A percentile compares a stretch with the other conserved stretches of the same genome.
These are phyloP conservation scores for Caradrina kadenii DNA, from an alignment of 2,888 invertebrate species.

Conservation along the genomic window DNA sequence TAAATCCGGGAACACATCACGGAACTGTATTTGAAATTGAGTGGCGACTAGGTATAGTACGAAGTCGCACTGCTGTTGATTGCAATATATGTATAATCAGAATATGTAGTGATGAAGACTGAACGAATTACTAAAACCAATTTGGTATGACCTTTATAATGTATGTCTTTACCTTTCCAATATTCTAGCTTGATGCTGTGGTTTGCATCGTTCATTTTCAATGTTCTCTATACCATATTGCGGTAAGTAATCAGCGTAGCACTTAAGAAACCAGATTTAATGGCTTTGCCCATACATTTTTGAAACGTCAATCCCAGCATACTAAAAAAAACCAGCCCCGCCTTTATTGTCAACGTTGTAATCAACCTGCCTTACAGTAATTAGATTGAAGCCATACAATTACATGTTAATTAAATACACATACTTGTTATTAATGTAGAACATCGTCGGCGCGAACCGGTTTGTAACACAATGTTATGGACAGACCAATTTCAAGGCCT, in stretches of 20 bases:
- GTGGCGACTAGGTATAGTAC: conserved; percentile 5
- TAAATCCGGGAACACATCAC: conserved; percentile 18
- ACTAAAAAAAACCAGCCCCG: not conserved
- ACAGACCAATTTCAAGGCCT: conserved; percentile 40
- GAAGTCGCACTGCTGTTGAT: not conserved
- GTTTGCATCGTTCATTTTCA: no score
- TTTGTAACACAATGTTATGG: conserved; percentile 40
- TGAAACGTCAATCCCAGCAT: not conserved
- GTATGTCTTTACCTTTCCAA: no score
- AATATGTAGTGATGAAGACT: not conserved
- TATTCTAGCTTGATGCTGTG: no score
- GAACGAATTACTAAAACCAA: no score
- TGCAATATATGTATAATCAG: not conserved
- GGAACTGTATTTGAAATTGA: conserved; percentile 24
- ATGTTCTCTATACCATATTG: no score
- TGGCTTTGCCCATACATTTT: not conserved
- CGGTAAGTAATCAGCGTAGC: no score
- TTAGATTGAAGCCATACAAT: conserved; percentile 42
- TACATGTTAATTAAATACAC: conserved; percentile 44
- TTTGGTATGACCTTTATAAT: no score
- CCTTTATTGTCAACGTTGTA: not conserved
- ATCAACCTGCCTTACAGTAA: conserved; percentile 40
- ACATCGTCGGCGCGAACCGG: conserved; percentile 42
- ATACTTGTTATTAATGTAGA: conserved; percentile 28
- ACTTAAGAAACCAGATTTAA: no score